Percentiles rank a stretch among this genome's conserved stretches.
Evolutionary conservation across 2,888 invertebrate genomes (phyloP).

Genomic region (Galerucella calmariensis): DNA sequence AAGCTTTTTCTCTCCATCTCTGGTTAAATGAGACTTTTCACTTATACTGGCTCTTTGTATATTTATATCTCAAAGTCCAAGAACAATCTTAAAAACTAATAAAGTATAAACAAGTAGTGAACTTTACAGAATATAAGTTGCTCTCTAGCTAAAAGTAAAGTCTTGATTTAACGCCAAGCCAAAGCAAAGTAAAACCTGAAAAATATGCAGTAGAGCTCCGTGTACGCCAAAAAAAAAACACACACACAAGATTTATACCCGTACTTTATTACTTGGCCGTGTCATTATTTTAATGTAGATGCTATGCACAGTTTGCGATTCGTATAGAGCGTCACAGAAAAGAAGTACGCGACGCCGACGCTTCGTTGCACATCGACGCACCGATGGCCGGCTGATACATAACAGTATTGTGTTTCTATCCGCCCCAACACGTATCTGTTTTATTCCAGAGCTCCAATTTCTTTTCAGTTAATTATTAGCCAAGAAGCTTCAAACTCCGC

Average conservation of each 20-base stretch:
- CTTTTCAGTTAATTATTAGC: constrained; percentile 22
- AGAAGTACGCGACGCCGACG: constrained; percentile 44
- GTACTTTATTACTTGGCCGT: constrained; percentile 49
- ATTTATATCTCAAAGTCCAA: too few species aligned
- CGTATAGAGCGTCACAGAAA: constrained; percentile 50
- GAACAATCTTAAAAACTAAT: not conserved
- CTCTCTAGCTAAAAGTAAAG: not conserved
- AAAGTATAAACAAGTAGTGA: not conserved
- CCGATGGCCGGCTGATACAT: constrained; percentile 53
- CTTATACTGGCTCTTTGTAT: too few species aligned
- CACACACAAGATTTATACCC: constrained; percentile 44
- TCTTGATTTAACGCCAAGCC: constrained; percentile 3
- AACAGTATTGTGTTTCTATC: constrained; percentile 37
- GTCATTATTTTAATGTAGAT: constrained; percentile 52
- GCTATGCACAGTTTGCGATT: constrained; percentile 55
- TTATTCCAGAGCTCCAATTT: constrained; percentile 14
- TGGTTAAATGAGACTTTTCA: too few species aligned
- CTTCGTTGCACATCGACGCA: constrained; percentile 53
- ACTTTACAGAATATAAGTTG: not conserved
- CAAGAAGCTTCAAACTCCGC: not conserved
- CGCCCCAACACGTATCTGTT: constrained; percentile 9
- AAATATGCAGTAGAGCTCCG: not conserved
- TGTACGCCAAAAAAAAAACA: constrained; percentile 4
- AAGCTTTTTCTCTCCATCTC: too few species aligned
- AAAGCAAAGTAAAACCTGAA: constrained; percentile 2